Conservation (phyloP, 2,888 invertebrate species). For the Tiphia femorata region DNA sequence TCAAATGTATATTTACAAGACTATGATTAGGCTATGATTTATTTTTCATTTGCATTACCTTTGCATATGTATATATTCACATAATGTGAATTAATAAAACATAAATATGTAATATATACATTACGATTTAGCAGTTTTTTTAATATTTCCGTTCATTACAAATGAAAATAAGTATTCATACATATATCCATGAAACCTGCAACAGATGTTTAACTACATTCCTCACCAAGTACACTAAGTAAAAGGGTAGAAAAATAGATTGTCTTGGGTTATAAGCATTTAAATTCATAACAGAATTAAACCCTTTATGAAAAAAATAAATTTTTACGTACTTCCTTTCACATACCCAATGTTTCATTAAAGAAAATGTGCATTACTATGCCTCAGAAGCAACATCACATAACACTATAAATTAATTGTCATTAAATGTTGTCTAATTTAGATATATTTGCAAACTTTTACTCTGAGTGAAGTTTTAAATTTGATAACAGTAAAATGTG, state of each 20-base stretch:
- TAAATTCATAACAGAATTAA: conserved; percentile 14
- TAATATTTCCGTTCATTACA: not conserved
- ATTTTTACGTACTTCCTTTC: conserved; percentile 8
- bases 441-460: too few species aligned
- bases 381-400: conserved; percentile 26
- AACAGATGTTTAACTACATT: conserved; percentile 19
- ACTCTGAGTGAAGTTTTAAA: too few species aligned
- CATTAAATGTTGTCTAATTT: too few species aligned
- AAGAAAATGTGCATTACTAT: conserved; percentile 31
- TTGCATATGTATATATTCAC: conserved; percentile 2
- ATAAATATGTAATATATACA: not conserved
- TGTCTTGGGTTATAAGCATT: conserved; percentile 29
- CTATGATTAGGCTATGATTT: conserved; percentile 20
- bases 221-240: conserved; percentile 29
- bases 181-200: not conserved
- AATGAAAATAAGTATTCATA: not conserved
- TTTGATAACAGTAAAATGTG: too few species aligned
- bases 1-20: conserved; percentile 28
- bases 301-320: not conserved
- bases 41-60: conserved; percentile 21
- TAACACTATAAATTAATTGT: conserved; percentile 23
- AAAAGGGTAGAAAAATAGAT: conserved; percentile 44
- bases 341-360: conserved; percentile 15
- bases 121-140: not conserved
- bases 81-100: not conserved